These are phyloP conservation scores for Sternarchorhynchus goeldii DNA, from an alignment of 2,797 vertebrate species.

Conservation along the genomic window DNA sequence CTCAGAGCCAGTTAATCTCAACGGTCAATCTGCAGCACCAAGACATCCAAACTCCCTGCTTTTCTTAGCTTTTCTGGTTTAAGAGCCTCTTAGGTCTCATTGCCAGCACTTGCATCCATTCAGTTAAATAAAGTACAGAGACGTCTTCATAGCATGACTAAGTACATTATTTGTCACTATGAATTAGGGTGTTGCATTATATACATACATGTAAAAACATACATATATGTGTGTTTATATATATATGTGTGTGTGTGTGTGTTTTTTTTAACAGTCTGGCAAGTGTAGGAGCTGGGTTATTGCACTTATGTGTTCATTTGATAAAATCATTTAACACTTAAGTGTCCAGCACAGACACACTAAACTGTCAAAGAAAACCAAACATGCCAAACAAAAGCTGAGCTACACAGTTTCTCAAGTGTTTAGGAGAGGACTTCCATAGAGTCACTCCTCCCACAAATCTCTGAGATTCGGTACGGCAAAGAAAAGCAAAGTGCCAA, in stretches of 20 bases:
- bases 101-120: neutral
- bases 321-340: neutral
- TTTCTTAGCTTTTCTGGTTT: conserved; percentile 45
- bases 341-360: neutral
- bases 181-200: too few species aligned
- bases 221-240: too few species aligned
- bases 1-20: conserved; percentile 80
- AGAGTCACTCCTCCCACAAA: neutral
- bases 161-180: too few species aligned
- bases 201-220: too few species aligned
- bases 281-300: too few species aligned
- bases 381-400: too few species aligned
- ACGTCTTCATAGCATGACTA: too few species aligned
- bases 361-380: neutral
- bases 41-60: conserved; percentile 61
- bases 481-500: conserved; percentile 70
- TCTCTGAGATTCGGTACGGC: conserved; percentile 52
- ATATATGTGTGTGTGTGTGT: too few species aligned
- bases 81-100: neutral
- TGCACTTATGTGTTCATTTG: conserved; percentile 5
- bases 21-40: conserved; percentile 74
- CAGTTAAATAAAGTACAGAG: too few species aligned
- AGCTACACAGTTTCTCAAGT: neutral
- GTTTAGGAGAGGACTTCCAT: neutral
- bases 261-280: too few species aligned